These are phyloP conservation scores for Trachops cirrhosus DNA, from an alignment of 2,797 vertebrate genomes.

Conservation along the genomic window DNA sequence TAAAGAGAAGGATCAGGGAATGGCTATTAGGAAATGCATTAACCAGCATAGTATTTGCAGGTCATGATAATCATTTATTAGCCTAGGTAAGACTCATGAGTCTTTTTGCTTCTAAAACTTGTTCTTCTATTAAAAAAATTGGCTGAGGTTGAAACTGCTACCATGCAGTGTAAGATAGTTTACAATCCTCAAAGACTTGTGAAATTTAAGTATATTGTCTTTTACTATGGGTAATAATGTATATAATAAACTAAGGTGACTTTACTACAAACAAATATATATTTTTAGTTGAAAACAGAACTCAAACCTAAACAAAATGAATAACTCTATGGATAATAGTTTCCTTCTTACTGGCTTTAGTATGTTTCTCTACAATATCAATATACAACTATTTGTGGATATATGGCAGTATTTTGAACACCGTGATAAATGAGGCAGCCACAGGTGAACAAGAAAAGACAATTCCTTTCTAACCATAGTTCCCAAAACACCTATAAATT, in stretches of 20 bases:
- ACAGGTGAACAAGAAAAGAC: not conserved
- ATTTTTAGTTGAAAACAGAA: not conserved
- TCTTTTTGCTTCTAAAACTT: not conserved
- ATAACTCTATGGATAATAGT: not conserved
- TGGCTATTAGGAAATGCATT: slow-evolving; percentile 53
- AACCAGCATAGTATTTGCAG: slow-evolving; percentile 60
- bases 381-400: not conserved
- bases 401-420: not conserved
- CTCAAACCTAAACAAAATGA: not conserved
- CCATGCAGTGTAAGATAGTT: not conserved
- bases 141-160: not conserved
- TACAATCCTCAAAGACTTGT: not conserved
- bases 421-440: not conserved
- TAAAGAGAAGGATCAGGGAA: slow-evolving; percentile 2
- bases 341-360: not conserved
- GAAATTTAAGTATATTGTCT: not conserved
- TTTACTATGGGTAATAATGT: not conserved
- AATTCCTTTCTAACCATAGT: not conserved
- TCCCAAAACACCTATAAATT: not conserved
- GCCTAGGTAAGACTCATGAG: not conserved
- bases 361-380: not conserved
- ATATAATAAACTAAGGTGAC: not conserved
- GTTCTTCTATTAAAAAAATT: not conserved
- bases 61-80: slow-evolving; percentile 53
- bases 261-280: not conserved